A percentile compares a stretch with the other conserved stretches of the same genome.
These are phyloP conservation scores for Rhea pennata DNA, from an alignment of 2,113 vertebrate genomes.

Conservation along the genomic window DNA sequence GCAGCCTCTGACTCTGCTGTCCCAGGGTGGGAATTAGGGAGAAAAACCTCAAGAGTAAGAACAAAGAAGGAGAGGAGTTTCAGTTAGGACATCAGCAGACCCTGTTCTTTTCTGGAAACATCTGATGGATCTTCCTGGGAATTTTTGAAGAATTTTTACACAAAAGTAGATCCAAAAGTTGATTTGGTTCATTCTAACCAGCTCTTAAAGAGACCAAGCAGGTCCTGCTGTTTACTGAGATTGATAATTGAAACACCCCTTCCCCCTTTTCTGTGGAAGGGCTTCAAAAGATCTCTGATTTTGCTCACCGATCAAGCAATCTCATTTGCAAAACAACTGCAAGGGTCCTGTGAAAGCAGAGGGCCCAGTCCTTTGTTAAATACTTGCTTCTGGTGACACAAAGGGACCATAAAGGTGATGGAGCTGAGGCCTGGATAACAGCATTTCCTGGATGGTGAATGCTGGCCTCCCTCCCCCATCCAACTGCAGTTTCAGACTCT, in stretches of 20 bases:
- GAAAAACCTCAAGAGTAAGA: neutral
- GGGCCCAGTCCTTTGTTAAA: constrained; percentile 42
- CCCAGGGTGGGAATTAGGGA: rapidly evolving
- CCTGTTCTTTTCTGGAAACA: neutral
- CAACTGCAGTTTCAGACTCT: neutral
- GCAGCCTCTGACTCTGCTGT: neutral
- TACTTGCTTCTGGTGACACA: constrained; percentile 41
- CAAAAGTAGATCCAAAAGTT: neutral
- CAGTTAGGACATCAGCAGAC: neutral
- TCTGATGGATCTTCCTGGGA: neutral
- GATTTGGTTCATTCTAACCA: neutral
- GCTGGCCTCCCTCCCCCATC: neutral
- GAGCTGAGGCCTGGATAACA: constrained; percentile 18
- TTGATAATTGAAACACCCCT: constrained; percentile 9
- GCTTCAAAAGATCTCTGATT: constrained; percentile 67
- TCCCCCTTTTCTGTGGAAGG: constrained; percentile 41
- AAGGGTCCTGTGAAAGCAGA: constrained; percentile 38
- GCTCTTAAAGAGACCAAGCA: neutral
- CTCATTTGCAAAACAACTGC: constrained; percentile 71
- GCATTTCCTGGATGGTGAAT: neutral
- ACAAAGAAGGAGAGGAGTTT: neutral
- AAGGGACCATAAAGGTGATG: constrained; percentile 60
- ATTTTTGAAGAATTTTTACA: neutral
- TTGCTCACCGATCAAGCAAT: constrained; percentile 60
- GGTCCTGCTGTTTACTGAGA: neutral